Percentiles rank a stretch among this genome's conserved stretches.
These are phyloP conservation scores for Vanessa tameamea DNA, from an alignment of 1,140 invertebrate genomes.

Conservation along the genomic window DNA sequence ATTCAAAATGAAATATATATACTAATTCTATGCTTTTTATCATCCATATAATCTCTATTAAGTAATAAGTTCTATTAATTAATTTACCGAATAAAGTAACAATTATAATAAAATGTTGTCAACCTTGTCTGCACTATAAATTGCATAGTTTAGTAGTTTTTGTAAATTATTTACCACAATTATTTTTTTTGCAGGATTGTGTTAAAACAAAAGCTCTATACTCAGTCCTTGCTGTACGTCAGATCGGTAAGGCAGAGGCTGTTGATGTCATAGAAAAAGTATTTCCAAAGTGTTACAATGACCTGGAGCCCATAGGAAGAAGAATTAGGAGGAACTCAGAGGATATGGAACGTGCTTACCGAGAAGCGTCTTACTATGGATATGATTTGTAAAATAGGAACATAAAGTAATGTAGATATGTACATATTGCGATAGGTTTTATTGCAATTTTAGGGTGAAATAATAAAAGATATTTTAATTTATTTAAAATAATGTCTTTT, in stretches of 20 bases:
- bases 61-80: no score
- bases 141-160: no score
- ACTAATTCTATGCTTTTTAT: no score
- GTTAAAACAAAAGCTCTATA: constrained; percentile 93
- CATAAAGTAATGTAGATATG: constrained; percentile 32
- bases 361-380: constrained; percentile 89
- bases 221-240: constrained; percentile 90
- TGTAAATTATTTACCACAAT: no score
- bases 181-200: constrained; percentile 85
- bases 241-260: constrained; percentile 87
- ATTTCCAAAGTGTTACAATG: constrained; percentile 95
- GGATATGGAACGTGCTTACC: constrained; percentile 89
- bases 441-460: constrained; percentile 50
- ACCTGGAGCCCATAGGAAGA: constrained; percentile 95
- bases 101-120: no score
- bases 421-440: constrained; percentile 31
- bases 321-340: constrained; percentile 88
- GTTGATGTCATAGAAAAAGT: constrained; percentile 90
- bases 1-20: no score
- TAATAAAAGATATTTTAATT: constrained; percentile 51
- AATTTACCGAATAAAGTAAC: no score
- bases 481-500: constrained; percentile 78
- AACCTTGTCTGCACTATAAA: no score
- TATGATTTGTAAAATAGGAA: constrained; percentile 82
- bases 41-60: no score